A percentile compares a stretch with the other conserved stretches of the same genome.
phyloP scores from a whole-genome alignment of 2,888 invertebrate species.

The Netelia melanura region DNA sequence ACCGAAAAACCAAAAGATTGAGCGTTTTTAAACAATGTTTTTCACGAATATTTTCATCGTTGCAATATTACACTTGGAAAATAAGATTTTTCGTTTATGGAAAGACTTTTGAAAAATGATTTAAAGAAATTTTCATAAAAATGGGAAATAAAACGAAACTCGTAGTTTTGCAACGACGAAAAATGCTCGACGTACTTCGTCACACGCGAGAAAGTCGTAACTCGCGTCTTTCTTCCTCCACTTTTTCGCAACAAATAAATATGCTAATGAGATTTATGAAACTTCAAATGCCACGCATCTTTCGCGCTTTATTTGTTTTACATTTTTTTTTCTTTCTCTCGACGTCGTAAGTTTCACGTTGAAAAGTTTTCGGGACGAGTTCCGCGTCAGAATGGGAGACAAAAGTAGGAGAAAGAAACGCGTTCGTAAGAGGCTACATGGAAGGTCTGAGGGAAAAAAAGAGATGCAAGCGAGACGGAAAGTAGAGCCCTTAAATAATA shows the following conservation, averaged over 20 bases:
- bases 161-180: too few relatives aligned
- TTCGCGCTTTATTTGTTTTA: constrained; percentile 73
- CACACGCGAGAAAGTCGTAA: too few relatives aligned
- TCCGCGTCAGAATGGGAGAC: constrained; percentile 55
- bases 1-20: too few relatives aligned
- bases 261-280: constrained; percentile 81
- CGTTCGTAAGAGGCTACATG: constrained; percentile 25
- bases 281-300: constrained; percentile 82
- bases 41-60: too few relatives aligned
- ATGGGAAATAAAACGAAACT: too few relatives aligned
- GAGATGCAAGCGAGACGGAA: constrained; percentile 70
- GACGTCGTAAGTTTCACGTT: constrained; percentile 78
- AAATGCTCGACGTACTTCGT: too few relatives aligned
- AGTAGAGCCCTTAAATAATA: constrained; percentile 83
- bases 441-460: constrained; percentile 62
- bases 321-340: constrained; percentile 29
- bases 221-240: not conserved
- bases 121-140: too few relatives aligned
- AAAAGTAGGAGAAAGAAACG: constrained; percentile 62
- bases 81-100: too few relatives aligned
- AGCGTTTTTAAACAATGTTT: too few relatives aligned
- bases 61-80: too few relatives aligned
- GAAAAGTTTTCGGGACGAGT: constrained; percentile 76
- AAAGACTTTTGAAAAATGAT: too few relatives aligned
- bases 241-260: constrained; percentile 82